Base-by-base conservation (phyloP, 2,113 vertebrate genomes). In the Macaca nemestrina region DNA sequence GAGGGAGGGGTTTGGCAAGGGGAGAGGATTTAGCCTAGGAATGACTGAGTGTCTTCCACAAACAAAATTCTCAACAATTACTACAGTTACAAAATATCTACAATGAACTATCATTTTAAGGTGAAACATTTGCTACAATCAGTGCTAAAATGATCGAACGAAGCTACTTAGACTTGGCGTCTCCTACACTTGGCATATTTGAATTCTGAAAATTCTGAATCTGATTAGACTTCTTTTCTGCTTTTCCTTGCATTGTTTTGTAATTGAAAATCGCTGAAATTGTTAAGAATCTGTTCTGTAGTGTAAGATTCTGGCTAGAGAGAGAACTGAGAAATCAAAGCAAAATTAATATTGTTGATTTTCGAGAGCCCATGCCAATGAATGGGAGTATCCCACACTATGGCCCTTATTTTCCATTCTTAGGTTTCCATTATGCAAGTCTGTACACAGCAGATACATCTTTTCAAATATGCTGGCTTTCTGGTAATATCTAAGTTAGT, bases 191-290 rank as follows among this genome's bases (percentile, higher is more conserved):
- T 55, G 8, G 48, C 38, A 89, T 88, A 79, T 57, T 27, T 90
- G 38, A 93, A 90, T 92, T 79, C 88, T 93, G 40, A 94, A 55
- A 83, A 94, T 73, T 89, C 27, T 32, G 75, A 92, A 22, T 68
- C 9, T 35, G 6, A 68, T 85, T 93, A 76, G 40, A 79, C 59
- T 76, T 45, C 40, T 68, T 50, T 40, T 80, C 38, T 57, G 32
- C 43, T 92, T 93, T 83, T 38, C n/a, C 32, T 55, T 59, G 32
- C 23, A 88, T 67, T 80, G 38, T 35, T 94, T 78, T 59, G 0
- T 78, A 76, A 87, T 1, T 75, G 13, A 82, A 95, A 92, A 68
- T 67, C 35, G 40, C n/a, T 55, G 57, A 20, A 83, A 81, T 38
- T 57, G 27, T 73, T 85, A 75, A 80, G 61, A 96, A 88, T 43